A percentile compares a stretch with the other conserved stretches of the same genome.
phyloP scores from a whole-genome alignment of 1,140 invertebrate genomes.

The Ceratina australensis region DNA sequence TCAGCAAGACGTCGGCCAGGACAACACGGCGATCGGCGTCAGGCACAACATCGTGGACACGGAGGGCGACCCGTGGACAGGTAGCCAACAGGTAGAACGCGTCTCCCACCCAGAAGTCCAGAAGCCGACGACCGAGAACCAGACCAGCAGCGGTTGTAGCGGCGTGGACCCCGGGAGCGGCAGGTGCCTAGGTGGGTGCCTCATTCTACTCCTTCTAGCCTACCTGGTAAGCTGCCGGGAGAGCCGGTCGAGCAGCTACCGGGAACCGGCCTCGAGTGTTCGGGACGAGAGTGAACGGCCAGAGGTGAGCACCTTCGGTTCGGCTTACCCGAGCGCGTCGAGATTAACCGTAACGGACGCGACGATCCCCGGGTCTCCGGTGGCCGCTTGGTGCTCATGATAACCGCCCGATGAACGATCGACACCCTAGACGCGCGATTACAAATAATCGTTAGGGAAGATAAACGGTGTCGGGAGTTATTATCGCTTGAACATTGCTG shows the following conservation, averaged over 20 bases:
- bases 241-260: constrained; percentile 60
- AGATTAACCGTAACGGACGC: too few relatives aligned
- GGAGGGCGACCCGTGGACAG: constrained; percentile 70
- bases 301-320: constrained; percentile 14
- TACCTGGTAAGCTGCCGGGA: constrained; percentile 52
- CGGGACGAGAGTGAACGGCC: constrained; percentile 21
- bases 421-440: background rate
- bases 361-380: constrained; percentile 18
- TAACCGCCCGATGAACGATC: constrained; percentile 28
- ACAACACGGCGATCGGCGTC: constrained; percentile 51
- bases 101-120: constrained; percentile 74
- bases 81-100: constrained; percentile 72
- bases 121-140: constrained; percentile 73
- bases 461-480: constrained; percentile 23
- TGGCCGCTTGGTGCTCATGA: constrained; percentile 45
- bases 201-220: constrained; percentile 74
- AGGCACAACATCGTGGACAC: constrained; percentile 69
- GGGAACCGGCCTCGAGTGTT: constrained; percentile 16
- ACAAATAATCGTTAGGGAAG: too few relatives aligned
- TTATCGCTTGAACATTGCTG: constrained; percentile 31
- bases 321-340: constrained; percentile 3
- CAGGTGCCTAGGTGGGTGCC: constrained; percentile 78
- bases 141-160: constrained; percentile 68
- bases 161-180: constrained; percentile 56
- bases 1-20: constrained; percentile 36